phyloP scores from a whole-genome alignment of 2,113 vertebrate species.

The Catharus bicknelli region DNA sequence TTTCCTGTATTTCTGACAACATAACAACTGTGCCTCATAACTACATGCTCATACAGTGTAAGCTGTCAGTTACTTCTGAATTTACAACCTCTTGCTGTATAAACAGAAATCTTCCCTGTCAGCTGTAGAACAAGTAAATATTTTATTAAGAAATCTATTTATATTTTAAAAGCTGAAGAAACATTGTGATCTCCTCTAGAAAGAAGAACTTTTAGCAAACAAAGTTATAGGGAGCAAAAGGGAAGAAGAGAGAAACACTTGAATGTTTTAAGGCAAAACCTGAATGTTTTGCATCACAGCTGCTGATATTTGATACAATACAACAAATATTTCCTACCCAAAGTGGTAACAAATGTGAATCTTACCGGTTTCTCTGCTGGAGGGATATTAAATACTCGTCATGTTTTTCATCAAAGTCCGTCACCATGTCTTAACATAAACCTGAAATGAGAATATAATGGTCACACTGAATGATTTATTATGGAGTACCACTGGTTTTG shows the following conservation, averaged over 20 bases:
- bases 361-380: conserved; percentile 93
- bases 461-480: not conserved
- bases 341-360: not conserved
- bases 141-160: not conserved
- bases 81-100: not conserved
- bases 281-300: not conserved
- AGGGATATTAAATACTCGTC: conserved; percentile 93
- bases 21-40: not conserved
- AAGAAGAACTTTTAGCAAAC: not conserved
- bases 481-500: not conserved
- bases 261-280: not conserved
- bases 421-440: conserved; percentile 75
- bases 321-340: not conserved
- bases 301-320: not conserved
- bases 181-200: not conserved
- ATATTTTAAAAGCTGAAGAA: not conserved
- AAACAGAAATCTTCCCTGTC: not conserved
- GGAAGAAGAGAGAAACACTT: not conserved
- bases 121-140: not conserved
- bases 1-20: not conserved
- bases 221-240: not conserved
- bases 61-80: not conserved
- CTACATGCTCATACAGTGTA: not conserved
- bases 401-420: conserved; percentile 87
- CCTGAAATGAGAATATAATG: conserved; percentile 65